These are phyloP conservation scores for Alosa alosa DNA, from an alignment of 2,113 vertebrate species.

Conservation along the genomic window DNA sequence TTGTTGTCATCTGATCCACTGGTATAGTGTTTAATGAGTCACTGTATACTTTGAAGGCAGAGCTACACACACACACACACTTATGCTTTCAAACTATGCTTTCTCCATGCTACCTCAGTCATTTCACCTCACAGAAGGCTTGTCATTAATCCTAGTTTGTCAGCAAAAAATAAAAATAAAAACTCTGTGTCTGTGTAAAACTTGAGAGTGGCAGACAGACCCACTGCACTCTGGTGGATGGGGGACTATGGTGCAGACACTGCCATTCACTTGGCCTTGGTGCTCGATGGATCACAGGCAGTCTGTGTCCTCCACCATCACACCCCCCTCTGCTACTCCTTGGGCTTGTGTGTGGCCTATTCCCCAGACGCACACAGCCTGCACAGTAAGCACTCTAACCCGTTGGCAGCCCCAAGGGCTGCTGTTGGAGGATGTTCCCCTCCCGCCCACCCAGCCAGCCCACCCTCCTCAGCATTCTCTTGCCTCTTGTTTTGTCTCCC, in stretches of 20 bases:
- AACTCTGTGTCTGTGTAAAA: too few species aligned
- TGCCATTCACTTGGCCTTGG: too few species aligned
- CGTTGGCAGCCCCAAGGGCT: not conserved
- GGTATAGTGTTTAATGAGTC: not conserved
- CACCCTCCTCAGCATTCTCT: not conserved
- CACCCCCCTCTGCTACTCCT: too few species aligned
- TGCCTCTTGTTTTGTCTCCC: not conserved
- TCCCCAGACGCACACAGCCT: not conserved
- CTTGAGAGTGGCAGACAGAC: too few species aligned
- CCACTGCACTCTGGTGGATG: too few species aligned
- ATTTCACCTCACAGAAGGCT: not conserved
- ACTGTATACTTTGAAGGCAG: not conserved
- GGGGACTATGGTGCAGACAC: too few species aligned
- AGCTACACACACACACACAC: not conserved
- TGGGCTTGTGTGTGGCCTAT: not conserved
- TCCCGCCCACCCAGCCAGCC: not conserved
- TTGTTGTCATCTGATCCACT: not conserved
- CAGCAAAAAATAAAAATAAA: too few species aligned
- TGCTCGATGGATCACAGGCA: too few species aligned
- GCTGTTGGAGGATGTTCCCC: not conserved
- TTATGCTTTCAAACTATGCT: not conserved
- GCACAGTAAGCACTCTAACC: not conserved
- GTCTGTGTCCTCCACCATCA: too few species aligned
- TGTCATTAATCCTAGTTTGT: not conserved
- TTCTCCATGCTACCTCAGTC: not conserved